phyloP scores from a whole-genome alignment of 2,113 vertebrate genomes.

The Amphilophus citrinellus region DNA sequence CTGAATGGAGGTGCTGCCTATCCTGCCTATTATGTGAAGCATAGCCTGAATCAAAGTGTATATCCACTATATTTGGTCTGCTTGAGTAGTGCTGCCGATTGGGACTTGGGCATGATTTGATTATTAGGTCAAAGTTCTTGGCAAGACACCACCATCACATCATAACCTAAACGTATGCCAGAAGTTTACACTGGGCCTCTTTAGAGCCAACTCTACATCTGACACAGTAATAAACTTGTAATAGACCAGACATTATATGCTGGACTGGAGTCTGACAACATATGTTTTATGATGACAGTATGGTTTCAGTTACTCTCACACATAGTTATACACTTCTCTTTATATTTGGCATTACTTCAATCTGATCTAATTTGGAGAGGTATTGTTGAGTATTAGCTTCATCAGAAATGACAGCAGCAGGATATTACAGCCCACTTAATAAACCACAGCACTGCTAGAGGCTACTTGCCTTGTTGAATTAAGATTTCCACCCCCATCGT shows the following conservation, averaged over 20 bases:
- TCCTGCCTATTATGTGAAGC: neutral
- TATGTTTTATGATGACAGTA: constrained; percentile 12
- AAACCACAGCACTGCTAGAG: constrained; percentile 7
- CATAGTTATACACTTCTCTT: neutral
- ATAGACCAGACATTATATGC: neutral
- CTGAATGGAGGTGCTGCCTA: neutral
- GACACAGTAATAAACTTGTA: constrained; percentile 9
- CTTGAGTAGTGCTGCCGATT: constrained; percentile 12
- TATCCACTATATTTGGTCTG: neutral
- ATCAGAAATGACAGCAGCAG: constrained; percentile 26
- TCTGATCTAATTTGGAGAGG: constrained; percentile 11
- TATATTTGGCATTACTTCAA: neutral
- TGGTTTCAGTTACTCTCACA: constrained; percentile 1
- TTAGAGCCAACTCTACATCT: constrained; percentile 1
- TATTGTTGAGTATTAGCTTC: constrained; percentile 5
- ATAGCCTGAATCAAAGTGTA: neutral
- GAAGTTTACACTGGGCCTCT: constrained; percentile 4
- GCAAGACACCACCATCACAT: neutral
- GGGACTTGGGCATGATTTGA: constrained; percentile 21
- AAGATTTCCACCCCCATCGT: neutral
- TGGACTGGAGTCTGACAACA: neutral
- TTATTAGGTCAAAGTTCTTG: constrained; percentile 40
- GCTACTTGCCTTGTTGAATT: constrained; percentile 20
- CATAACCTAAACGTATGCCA: constrained; percentile 16
- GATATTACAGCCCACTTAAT: constrained; percentile 35